Percentiles rank a stretch among this genome's conserved stretches.
These are phyloP conservation scores for Onthophagus taurus DNA, from an alignment of 1,140 invertebrate genomes.

Conservation along the genomic window DNA sequence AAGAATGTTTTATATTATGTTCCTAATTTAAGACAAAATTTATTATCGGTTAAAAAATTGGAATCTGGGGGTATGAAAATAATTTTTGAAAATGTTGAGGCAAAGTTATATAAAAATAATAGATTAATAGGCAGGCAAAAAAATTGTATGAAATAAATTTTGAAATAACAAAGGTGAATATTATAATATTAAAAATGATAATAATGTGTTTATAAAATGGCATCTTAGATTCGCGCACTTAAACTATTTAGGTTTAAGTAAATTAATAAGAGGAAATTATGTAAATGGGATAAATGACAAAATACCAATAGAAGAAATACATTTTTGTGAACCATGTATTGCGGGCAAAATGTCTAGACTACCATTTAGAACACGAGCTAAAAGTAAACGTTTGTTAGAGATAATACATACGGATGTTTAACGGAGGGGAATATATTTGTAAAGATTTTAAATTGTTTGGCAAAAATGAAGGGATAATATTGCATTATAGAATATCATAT, in stretches of 20 bases:
- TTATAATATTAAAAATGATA: not conserved
- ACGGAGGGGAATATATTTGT: too few species aligned
- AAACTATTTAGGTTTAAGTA: not conserved
- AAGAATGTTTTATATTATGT: too few species aligned
- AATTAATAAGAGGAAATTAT: slow-evolving; percentile 1
- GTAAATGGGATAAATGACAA: slow-evolving; percentile 2
- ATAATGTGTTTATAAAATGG: slow-evolving; percentile 1
- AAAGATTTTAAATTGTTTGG: too few species aligned
- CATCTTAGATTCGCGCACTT: not conserved
- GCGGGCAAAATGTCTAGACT: slow-evolving; percentile 4
- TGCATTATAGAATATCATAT: too few species aligned
- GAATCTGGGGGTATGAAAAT: too few species aligned
- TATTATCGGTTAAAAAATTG: too few species aligned
- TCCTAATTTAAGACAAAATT: too few species aligned
- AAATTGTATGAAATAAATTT: too few species aligned
- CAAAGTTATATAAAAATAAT: too few species aligned
- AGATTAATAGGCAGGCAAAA: too few species aligned
- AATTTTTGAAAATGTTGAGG: too few species aligned
- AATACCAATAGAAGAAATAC: not conserved
- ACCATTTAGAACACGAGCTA: not conserved
- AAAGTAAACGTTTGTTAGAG: slow-evolving; percentile 20
- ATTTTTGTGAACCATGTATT: slow-evolving; percentile 6
- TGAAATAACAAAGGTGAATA: not conserved
- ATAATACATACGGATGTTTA: slow-evolving; percentile 35
- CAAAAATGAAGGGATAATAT: too few species aligned